Conservation (phyloP, 2,888 invertebrate genomes). For the Nowickia ferox region DNA sequence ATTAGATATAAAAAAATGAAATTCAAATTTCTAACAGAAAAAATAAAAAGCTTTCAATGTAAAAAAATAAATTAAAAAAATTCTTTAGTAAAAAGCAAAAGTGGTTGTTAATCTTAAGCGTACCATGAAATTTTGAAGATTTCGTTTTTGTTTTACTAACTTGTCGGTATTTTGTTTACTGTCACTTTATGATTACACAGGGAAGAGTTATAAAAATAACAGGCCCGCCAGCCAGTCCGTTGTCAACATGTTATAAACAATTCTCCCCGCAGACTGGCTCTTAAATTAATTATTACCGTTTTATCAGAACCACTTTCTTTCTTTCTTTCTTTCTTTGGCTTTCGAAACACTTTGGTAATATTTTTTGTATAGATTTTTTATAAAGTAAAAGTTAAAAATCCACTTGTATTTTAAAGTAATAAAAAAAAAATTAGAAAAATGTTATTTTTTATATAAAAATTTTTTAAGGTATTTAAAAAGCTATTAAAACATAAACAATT, state of each 20-base stretch:
- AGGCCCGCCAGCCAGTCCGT: background rate
- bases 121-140: constrained; percentile 3
- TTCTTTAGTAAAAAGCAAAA: constrained; percentile 60
- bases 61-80: constrained; percentile 29
- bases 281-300: background rate
- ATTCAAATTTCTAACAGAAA: constrained; percentile 36
- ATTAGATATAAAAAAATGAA: background rate
- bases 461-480: constrained; percentile 10
- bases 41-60: background rate
- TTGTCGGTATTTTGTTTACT: constrained; percentile 29
- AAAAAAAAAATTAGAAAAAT: background rate
- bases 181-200: constrained; percentile 20
- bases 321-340: constrained; percentile 14
- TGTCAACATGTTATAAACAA: constrained; percentile 27
- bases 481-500: constrained; percentile 10
- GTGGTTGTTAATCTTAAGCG: constrained; percentile 19
- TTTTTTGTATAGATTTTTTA: background rate
- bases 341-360: constrained; percentile 27
- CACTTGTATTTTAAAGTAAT: constrained; percentile 23
- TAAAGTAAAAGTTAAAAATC: constrained; percentile 52
- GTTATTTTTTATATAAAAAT: background rate
- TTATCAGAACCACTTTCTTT: constrained; percentile 59
- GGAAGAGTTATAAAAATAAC: background rate
- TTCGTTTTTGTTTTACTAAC: background rate
- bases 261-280: constrained; percentile 1